Percentiles rank a stretch among this genome's conserved stretches.
Conservation (phyloP, 2,888 invertebrate species). For the Lasioglossum calceatum region DNA sequence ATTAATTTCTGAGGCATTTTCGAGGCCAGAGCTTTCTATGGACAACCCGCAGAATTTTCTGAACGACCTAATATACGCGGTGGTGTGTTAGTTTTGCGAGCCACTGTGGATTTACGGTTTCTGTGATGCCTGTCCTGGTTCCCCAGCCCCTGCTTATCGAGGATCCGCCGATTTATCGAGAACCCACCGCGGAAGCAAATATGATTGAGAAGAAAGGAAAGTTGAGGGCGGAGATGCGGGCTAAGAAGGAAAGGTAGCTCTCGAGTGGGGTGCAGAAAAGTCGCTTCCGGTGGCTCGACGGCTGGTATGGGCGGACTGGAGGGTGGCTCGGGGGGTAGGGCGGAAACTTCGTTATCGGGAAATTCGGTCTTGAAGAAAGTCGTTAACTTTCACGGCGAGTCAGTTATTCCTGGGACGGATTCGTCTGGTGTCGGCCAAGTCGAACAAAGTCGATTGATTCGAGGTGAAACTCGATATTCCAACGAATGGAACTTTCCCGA, state of each 20-base stretch:
- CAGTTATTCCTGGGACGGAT: conserved; percentile 65
- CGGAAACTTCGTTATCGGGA: conserved; percentile 76
- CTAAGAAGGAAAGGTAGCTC: conserved; percentile 33
- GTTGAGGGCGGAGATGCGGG: conserved; percentile 38
- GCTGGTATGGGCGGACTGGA: neutral
- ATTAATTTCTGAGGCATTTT: neutral
- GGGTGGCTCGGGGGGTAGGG: conserved; percentile 6
- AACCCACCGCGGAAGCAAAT: conserved; percentile 61
- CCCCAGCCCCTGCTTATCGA: conserved; percentile 18
- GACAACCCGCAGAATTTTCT: neutral
- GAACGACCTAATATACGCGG: neutral
- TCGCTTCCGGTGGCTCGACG: conserved; percentile 39
- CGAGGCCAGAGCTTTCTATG: neutral
- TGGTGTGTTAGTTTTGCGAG: neutral
- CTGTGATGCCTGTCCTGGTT: neutral
- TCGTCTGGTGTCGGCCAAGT: conserved; percentile 67
- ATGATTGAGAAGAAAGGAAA: conserved; percentile 67
- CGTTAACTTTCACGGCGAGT: conserved; percentile 71
- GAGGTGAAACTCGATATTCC: conserved; percentile 66
- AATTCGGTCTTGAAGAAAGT: conserved; percentile 74
- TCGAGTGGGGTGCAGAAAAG: conserved; percentile 31
- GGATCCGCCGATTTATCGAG: conserved; percentile 53
- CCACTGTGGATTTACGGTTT: neutral
- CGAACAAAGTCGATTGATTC: conserved; percentile 72
- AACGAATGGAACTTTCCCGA: conserved; percentile 60